Conservation (phyloP, 2,888 invertebrate species). For the Gonocerus acuteangulatus region DNA sequence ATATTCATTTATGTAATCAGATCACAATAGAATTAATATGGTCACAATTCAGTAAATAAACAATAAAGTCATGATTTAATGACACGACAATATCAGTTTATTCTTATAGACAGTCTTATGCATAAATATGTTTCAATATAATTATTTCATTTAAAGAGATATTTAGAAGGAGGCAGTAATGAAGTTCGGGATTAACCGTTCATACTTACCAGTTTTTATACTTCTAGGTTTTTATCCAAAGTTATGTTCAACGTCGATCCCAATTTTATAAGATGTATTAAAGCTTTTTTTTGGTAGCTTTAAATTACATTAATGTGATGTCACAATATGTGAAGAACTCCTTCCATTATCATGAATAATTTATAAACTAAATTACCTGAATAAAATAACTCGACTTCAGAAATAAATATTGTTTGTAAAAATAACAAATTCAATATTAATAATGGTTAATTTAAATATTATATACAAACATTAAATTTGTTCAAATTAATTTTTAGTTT, state of each 20-base stretch:
- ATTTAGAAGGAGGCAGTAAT: too few species aligned
- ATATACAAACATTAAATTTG: slow-evolving; percentile 14
- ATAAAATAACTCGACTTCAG: too few species aligned
- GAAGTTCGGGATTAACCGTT: too few species aligned
- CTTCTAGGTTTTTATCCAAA: too few species aligned
- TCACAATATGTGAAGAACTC: slow-evolving; percentile 4
- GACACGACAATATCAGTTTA: slow-evolving; percentile 2
- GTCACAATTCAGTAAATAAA: slow-evolving; percentile 14
- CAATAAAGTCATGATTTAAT: background rate
- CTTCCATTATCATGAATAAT: background rate
- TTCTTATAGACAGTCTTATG: background rate
- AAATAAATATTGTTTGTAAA: too few species aligned
- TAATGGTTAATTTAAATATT: slow-evolving; percentile 14
- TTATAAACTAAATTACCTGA: background rate
- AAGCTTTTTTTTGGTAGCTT: background rate
- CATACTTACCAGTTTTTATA: too few species aligned
- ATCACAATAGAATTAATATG: slow-evolving; percentile 8
- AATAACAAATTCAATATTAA: slow-evolving; percentile 10
- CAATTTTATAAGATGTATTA: too few species aligned
- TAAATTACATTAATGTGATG: slow-evolving; percentile 8
- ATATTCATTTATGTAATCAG: background rate
- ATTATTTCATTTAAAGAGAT: background rate
- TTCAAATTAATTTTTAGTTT: slow-evolving; percentile 19
- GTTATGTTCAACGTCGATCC: too few species aligned
- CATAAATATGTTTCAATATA: background rate